These are phyloP conservation scores for Sclerodermus sp. DNA, from an alignment of 2,888 invertebrate genomes.

Conservation along the genomic window DNA sequence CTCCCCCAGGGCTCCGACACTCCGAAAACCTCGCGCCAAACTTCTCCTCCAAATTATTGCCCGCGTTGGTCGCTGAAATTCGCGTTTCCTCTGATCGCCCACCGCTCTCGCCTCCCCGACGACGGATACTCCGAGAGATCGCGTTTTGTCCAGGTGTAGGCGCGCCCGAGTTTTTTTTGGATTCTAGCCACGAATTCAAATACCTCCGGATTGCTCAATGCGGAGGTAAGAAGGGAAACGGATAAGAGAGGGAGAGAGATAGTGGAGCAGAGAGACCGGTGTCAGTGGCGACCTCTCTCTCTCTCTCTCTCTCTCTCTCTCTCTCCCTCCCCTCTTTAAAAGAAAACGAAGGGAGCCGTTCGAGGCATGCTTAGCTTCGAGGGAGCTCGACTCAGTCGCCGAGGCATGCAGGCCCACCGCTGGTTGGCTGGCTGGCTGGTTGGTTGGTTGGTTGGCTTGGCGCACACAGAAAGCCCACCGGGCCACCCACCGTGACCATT, in stretches of 20 bases:
- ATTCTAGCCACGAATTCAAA: too few species aligned
- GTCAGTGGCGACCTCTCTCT: background rate
- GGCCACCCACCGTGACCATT: constrained; percentile 58
- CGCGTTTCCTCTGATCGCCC: too few species aligned
- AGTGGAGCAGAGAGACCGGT: constrained; percentile 8
- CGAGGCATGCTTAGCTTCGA: constrained; percentile 32
- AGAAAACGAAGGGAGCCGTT: constrained; percentile 21
- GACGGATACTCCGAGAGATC: too few species aligned
- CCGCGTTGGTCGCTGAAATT: too few species aligned
- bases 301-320: too few species aligned
- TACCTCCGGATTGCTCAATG: background rate
- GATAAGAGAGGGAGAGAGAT: constrained; percentile 2
- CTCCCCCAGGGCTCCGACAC: too few species aligned
- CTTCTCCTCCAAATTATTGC: too few species aligned
- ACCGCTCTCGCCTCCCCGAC: too few species aligned
- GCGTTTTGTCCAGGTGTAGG: too few species aligned
- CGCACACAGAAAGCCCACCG: constrained; percentile 59
- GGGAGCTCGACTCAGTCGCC: constrained; percentile 30
- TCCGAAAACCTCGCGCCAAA: too few species aligned
- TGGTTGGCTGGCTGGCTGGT: constrained; percentile 60
- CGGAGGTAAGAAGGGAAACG: background rate
- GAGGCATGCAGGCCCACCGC: constrained; percentile 61
- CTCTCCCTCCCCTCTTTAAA: background rate
- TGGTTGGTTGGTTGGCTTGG: constrained; percentile 53
- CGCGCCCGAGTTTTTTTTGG: too few species aligned